Conservation (phyloP, 2,113 vertebrate genomes). For the Cyphomyrus plagiostoma region DNA sequence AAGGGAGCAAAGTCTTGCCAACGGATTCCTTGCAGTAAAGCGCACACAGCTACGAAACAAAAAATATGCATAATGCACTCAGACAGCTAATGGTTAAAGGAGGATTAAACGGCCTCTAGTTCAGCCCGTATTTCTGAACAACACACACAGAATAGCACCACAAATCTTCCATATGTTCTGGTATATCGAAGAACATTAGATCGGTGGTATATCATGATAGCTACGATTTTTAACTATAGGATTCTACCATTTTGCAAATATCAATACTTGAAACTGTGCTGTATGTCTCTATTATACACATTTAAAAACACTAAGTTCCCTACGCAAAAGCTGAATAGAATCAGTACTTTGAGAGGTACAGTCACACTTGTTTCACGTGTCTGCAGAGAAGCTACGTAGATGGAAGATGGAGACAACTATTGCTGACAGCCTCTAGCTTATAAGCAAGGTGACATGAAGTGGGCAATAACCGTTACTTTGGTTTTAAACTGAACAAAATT, state of each 20-base stretch:
- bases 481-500: background rate
- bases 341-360: background rate
- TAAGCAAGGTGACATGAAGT: background rate
- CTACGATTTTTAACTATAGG: background rate
- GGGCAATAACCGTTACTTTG: background rate
- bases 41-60: background rate
- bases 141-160: background rate
- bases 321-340: no score
- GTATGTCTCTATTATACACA: background rate
- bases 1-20: background rate
- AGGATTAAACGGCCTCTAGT: background rate
- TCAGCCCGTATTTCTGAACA: background rate
- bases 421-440: background rate
- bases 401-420: background rate
- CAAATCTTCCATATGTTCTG: background rate
- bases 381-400: no score
- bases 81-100: background rate
- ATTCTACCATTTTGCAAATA: background rate
- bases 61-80: background rate
- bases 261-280: background rate
- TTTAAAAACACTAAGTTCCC: background rate
- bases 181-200: background rate
- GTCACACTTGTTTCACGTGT: background rate
- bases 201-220: background rate
- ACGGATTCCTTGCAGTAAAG: background rate